These are phyloP conservation scores for Eupeodes luniger DNA, from an alignment of 2,888 invertebrate species.

Conservation along the genomic window DNA sequence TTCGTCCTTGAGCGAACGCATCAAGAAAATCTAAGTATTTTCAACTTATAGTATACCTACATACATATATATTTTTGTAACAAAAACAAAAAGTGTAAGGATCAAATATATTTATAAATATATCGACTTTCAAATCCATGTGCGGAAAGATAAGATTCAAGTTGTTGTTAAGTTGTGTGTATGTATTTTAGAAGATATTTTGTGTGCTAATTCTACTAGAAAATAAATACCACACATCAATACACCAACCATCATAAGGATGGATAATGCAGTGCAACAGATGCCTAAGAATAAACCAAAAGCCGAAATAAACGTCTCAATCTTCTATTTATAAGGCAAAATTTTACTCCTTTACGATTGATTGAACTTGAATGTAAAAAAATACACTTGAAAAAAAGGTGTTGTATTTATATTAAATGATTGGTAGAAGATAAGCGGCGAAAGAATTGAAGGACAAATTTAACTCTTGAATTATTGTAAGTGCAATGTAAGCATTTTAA, in stretches of 20 bases:
- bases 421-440: not conserved
- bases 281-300: conserved; percentile 46
- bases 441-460: too few relatives aligned
- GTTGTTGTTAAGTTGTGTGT: not conserved
- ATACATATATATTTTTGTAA: not conserved
- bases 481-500: too few relatives aligned
- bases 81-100: conserved; percentile 28
- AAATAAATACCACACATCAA: conserved; percentile 65
- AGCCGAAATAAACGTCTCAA: conserved; percentile 68
- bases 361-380: conserved; percentile 39
- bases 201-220: conserved; percentile 61
- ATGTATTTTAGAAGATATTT: not conserved
- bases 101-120: conserved; percentile 38
- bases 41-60: too few relatives aligned
- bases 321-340: conserved; percentile 38
- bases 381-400: not conserved
- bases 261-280: conserved; percentile 60
- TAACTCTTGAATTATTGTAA: too few relatives aligned
- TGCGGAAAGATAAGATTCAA: conserved; percentile 28
- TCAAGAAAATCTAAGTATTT: not conserved
- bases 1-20: conserved; percentile 29
- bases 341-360: conserved; percentile 67
- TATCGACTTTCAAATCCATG: conserved; percentile 48
- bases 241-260: conserved; percentile 53
- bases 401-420: not conserved